Conservation (phyloP, 1,140 invertebrate species). For the Formica selysi region DNA sequence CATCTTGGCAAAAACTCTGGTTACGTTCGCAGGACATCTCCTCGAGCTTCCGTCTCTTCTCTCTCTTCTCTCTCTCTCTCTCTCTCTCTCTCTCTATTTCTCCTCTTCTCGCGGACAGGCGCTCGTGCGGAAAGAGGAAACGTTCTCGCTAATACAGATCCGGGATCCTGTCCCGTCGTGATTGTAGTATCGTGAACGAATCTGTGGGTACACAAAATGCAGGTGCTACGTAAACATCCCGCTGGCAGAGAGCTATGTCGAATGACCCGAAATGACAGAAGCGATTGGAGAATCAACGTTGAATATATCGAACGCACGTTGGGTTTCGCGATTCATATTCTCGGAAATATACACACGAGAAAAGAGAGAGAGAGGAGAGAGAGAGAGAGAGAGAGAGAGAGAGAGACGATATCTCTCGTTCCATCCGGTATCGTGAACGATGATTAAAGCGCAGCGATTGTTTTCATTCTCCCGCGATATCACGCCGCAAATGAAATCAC, state of each 20-base stretch:
- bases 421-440: neutral
- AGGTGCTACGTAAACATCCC: conserved; percentile 50
- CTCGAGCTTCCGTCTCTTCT: neutral
- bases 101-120: neutral
- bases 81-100: neutral
- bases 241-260: neutral
- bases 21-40: neutral
- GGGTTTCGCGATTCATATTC: neutral
- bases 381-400: no score
- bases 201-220: conserved; percentile 33
- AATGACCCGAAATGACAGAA: neutral
- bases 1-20: conserved; percentile 27
- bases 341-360: neutral
- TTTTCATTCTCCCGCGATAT: conserved; percentile 24
- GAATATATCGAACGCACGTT: conserved; percentile 17
- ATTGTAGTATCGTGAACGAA: conserved; percentile 28
- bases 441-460: conserved; percentile 28
- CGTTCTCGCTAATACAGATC: conserved; percentile 18
- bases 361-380: no score
- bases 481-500: conserved; percentile 31
- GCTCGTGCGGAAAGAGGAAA: conserved; percentile 59
- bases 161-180: conserved; percentile 15
- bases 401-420: neutral
- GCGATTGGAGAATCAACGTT: conserved; percentile 17
- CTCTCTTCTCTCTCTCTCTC: no score